Conservation (phyloP, 2,797 vertebrate species). For the Acanthurus lineatus region DNA sequence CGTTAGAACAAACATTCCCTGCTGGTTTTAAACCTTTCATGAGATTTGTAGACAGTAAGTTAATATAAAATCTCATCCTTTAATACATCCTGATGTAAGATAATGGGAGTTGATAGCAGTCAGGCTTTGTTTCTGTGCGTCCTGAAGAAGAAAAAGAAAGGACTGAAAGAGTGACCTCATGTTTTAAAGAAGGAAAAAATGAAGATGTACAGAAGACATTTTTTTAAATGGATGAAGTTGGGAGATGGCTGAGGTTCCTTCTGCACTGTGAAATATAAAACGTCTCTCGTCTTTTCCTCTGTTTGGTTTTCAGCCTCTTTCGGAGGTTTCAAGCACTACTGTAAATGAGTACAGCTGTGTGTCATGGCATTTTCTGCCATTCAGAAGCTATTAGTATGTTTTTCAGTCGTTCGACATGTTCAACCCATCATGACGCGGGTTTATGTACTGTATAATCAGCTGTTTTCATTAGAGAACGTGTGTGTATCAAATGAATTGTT, state of each 20-base stretch:
- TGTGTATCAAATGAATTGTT: conserved; percentile 83
- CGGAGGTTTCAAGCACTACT: conserved; percentile 40
- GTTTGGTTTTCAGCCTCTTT: conserved; percentile 18
- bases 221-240: conserved; percentile 30
- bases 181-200: not conserved
- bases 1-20: no score
- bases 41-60: not conserved
- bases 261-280: conserved; percentile 69
- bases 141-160: not conserved
- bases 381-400: conserved; percentile 70
- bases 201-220: conserved; percentile 43
- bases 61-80: not conserved
- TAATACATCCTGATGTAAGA: conserved; percentile 21
- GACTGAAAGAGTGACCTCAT: not conserved
- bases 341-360: conserved; percentile 67
- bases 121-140: not conserved
- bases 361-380: conserved; percentile 72
- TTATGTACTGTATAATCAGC: conserved; percentile 80
- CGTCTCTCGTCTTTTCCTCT: conserved; percentile 26
- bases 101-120: not conserved
- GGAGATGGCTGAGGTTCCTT: conserved; percentile 54
- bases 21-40: not conserved
- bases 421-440: conserved; percentile 75
- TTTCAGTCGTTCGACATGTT: conserved; percentile 69
- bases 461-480: conserved; percentile 87